Evolutionary conservation across 2,797 vertebrate genomes (phyloP).

Genomic region (Scyliorhinus canicula): DNA sequence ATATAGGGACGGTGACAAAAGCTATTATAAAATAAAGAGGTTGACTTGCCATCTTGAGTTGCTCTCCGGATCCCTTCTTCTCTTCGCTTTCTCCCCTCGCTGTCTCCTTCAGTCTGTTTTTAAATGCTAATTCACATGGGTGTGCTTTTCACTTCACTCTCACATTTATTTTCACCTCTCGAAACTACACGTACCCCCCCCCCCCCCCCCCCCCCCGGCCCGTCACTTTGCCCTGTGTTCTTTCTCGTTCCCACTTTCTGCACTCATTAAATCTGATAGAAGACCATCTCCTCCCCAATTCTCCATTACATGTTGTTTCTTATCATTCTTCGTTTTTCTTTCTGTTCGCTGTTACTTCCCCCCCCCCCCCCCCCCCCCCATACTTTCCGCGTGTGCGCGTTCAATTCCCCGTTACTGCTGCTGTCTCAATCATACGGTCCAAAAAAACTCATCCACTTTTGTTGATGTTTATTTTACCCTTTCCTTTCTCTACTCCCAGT

Average conservation of each 20-base stretch:
- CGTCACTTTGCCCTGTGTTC: neutral
- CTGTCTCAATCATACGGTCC: neutral
- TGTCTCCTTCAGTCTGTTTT: slow-evolving; percentile 44
- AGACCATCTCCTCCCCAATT: neutral
- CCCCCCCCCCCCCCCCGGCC: too few species aligned
- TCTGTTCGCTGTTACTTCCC: neutral
- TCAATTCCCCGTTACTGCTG: neutral
- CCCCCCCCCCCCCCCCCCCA: too few species aligned
- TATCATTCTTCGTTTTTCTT: neutral
- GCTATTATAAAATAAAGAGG: slow-evolving; percentile 41
- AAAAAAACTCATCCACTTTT: neutral
- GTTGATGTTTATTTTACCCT: neutral
- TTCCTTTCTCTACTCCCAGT: neutral
- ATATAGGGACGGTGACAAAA: slow-evolving; percentile 41
- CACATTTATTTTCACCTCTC: neutral
- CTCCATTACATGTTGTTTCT: neutral
- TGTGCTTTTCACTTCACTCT: neutral
- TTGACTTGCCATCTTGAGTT: slow-evolving; percentile 14
- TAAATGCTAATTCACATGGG: neutral
- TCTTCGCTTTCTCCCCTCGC: slow-evolving; percentile 33
- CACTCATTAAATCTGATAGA: neutral
- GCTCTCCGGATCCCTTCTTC: neutral
- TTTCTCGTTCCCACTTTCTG: too few species aligned
- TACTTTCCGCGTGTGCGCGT: neutral
- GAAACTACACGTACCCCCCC: neutral